These are phyloP conservation scores for Rhingia rostrata DNA, from an alignment of 2,888 invertebrate genomes.

Conservation along the genomic window DNA sequence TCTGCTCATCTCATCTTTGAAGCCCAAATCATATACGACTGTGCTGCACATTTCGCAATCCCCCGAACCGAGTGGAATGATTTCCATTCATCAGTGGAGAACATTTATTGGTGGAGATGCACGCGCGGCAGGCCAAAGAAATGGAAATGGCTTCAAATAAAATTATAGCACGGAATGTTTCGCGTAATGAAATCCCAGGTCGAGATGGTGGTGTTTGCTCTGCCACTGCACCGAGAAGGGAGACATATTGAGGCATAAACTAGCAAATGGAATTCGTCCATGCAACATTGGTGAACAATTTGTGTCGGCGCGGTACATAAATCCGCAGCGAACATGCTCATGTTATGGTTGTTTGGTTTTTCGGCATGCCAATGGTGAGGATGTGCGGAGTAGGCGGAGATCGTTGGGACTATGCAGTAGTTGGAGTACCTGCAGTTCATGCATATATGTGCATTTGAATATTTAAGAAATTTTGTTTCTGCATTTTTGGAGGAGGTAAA, in stretches of 20 bases:
- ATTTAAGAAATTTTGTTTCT: constrained; percentile 17
- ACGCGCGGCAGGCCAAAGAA: constrained; percentile 43
- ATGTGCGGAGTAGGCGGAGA: constrained; percentile 6
- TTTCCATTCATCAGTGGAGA: constrained; percentile 69
- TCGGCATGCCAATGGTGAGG: background rate
- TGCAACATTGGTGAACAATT: constrained; percentile 65
- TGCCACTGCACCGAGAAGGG: constrained; percentile 1
- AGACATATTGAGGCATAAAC: constrained; percentile 57
- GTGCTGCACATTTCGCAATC: constrained; percentile 51
- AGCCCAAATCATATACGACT: constrained; percentile 49
- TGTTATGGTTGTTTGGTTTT: constrained; percentile 56
- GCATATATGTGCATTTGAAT: background rate
- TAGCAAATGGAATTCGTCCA: constrained; percentile 64
- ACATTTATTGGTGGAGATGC: constrained; percentile 69
- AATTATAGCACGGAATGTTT: constrained; percentile 62
- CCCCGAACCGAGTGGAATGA: constrained; percentile 48
- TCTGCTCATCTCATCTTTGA: constrained; percentile 43
- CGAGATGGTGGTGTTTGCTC: background rate
- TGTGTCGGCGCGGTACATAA: constrained; percentile 66
- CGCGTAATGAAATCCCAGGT: constrained; percentile 56
- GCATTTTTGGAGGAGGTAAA: background rate
- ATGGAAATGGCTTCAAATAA: constrained; percentile 55
- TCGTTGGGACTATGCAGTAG: background rate
- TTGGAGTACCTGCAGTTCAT: background rate
- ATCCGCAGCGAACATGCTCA: constrained; percentile 57